phyloP scores from a whole-genome alignment of 2,888 invertebrate species.

The Cephus pygmeus region DNA sequence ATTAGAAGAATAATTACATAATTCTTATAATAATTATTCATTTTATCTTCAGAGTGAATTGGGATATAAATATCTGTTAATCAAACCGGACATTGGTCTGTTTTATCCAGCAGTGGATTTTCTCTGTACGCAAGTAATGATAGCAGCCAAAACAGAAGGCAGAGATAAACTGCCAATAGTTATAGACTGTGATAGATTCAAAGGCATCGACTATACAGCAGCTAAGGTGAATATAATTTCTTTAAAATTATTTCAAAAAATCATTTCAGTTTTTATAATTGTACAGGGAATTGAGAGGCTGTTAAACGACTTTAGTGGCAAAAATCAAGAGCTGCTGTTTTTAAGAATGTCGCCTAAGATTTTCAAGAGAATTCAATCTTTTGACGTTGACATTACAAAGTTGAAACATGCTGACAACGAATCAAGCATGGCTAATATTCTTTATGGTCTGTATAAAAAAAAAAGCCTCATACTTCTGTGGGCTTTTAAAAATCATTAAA shows the following conservation, averaged over 20 bases:
- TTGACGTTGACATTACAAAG: constrained; percentile 48
- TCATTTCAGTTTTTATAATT: constrained; percentile 8
- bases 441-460: constrained; percentile 28
- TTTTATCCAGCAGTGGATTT: constrained; percentile 79
- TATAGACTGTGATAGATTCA: constrained; percentile 75
- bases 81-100: constrained; percentile 75
- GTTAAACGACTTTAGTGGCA: constrained; percentile 68
- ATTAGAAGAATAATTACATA: constrained; percentile 8
- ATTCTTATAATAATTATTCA: constrained; percentile 15
- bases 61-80: constrained; percentile 69
- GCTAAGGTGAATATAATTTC: constrained; percentile 67
- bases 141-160: constrained; percentile 66
- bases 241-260: constrained; percentile 11
- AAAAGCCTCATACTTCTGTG: neutral
- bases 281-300: constrained; percentile 72
- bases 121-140: constrained; percentile 70
- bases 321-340: constrained; percentile 69
- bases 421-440: constrained; percentile 38
- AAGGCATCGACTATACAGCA: constrained; percentile 77
- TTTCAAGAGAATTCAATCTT: constrained; percentile 35
- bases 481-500: neutral
- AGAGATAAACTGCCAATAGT: constrained; percentile 68
- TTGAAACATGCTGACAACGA: constrained; percentile 43
- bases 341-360: constrained; percentile 26
- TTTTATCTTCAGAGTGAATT: constrained; percentile 59